These are phyloP conservation scores for Vimba vimba DNA, from an alignment of 2,113 vertebrate genomes.

Conservation along the genomic window DNA sequence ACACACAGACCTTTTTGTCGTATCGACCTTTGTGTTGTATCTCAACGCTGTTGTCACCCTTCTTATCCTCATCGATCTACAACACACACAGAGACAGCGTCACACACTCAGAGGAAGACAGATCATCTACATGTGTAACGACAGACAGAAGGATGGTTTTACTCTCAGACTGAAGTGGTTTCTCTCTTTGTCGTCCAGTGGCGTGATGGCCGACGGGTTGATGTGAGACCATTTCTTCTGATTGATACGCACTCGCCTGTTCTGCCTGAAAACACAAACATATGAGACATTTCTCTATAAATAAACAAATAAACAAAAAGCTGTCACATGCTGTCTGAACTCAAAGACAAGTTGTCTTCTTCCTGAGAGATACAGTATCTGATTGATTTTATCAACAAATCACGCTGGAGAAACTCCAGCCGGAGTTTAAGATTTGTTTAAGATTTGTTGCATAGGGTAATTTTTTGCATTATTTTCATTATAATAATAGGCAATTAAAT, in stretches of 20 bases:
- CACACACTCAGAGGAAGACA: not conserved
- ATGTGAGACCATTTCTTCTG: slow-evolving; percentile 94
- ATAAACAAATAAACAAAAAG: too few relatives aligned
- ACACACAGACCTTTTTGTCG: slow-evolving; percentile 88
- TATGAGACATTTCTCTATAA: not conserved
- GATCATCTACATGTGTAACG: not conserved
- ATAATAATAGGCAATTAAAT: too few relatives aligned
- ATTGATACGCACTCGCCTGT: slow-evolving; percentile 80
- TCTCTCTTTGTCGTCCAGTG: slow-evolving; percentile 84
- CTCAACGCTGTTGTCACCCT: slow-evolving; percentile 81
- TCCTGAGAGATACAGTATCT: too few relatives aligned
- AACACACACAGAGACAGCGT: not conserved
- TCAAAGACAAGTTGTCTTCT: too few relatives aligned
- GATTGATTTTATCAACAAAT: too few relatives aligned
- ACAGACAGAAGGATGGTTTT: slow-evolving; percentile 45
- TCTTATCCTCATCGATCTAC: slow-evolving; percentile 94
- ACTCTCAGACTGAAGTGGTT: slow-evolving; percentile 88
- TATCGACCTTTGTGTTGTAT: slow-evolving; percentile 85
- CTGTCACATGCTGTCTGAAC: too few relatives aligned
- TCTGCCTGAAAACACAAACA: slow-evolving; percentile 78
- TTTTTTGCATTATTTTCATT: too few relatives aligned
- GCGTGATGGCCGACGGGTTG: slow-evolving; percentile 81
- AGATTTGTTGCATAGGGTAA: too few relatives aligned
- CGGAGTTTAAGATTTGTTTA: too few relatives aligned
- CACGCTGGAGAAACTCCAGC: too few relatives aligned